These are phyloP conservation scores for Chaetodon auriga DNA, from an alignment of 2,113 vertebrate species.

Conservation along the genomic window DNA sequence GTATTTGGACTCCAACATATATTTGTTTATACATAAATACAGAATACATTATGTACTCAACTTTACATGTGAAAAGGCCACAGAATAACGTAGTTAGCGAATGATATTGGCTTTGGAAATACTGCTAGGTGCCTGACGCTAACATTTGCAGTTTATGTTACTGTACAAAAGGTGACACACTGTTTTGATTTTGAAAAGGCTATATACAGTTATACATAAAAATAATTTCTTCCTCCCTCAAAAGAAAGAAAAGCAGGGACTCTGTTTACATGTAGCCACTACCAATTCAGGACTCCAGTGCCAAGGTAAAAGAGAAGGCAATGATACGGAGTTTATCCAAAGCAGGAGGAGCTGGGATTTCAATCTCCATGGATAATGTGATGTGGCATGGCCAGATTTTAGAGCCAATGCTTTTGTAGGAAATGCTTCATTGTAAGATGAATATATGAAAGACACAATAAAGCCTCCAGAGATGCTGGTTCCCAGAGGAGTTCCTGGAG, in stretches of 20 bases:
- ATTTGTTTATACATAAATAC: too few species aligned
- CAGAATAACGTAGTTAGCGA: too few species aligned
- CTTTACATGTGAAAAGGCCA: too few species aligned
- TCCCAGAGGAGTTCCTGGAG: constrained; percentile 28
- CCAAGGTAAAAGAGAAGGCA: constrained; percentile 57
- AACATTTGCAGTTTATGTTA: too few species aligned
- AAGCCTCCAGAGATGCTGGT: constrained; percentile 25
- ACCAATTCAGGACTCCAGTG: constrained; percentile 11
- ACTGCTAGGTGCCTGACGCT: too few species aligned
- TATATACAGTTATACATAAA: background rate
- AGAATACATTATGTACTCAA: too few species aligned
- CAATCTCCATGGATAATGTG: constrained; percentile 67
- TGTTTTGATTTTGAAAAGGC: too few species aligned
- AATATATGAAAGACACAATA: constrained; percentile 47
- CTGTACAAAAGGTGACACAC: too few species aligned
- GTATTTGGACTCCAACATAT: too few species aligned
- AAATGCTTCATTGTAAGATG: constrained; percentile 40
- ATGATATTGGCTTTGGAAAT: too few species aligned
- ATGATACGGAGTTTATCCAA: constrained; percentile 64
- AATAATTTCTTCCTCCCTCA: background rate
- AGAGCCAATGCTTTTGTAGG: constrained; percentile 46
- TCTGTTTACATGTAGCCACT: constrained; percentile 28
- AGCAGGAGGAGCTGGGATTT: constrained; percentile 45
- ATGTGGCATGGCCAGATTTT: constrained; percentile 48
- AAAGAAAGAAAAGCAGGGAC: constrained; percentile 14